Evolutionary conservation across 2,888 invertebrate genomes (phyloP).

Genomic region (Myopa testacea): DNA sequence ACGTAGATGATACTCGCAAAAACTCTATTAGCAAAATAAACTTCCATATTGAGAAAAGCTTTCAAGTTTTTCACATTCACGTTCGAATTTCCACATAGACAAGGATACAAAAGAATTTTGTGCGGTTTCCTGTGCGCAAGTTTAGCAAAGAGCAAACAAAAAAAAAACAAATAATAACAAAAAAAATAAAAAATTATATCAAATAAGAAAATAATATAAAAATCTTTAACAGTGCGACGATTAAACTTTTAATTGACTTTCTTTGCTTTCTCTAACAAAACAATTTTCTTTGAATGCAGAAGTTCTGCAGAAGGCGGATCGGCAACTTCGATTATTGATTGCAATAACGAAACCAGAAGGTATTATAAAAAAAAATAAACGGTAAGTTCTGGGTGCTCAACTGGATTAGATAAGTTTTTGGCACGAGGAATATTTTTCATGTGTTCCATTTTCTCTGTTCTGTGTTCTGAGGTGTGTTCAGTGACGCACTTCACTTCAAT

Average conservation of each 20-base stretch:
- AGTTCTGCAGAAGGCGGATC: not conserved
- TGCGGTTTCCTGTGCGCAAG: conserved; percentile 21
- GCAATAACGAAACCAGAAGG: not conserved
- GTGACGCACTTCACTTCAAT: not conserved
- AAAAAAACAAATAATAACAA: not conserved
- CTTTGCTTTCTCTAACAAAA: not conserved
- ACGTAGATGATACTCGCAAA: not conserved
- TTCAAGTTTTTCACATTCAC: conserved; percentile 11
- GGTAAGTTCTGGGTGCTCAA: not conserved
- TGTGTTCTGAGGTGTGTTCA: conserved; percentile 3
- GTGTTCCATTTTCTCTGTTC: no score
- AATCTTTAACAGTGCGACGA: not conserved
- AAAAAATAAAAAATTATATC: not conserved
- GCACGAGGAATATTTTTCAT: not conserved
- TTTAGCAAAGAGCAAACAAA: not conserved
- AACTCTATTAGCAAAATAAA: not conserved
- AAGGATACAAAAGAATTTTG: conserved; percentile 26
- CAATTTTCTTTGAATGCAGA: not conserved
- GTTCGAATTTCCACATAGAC: not conserved
- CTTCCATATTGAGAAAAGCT: not conserved
- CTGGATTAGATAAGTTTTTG: not conserved
- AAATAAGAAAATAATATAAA: not conserved
- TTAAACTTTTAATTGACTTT: conserved; percentile 21
- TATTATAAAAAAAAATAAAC: not conserved
- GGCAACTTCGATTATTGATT: not conserved